These are phyloP conservation scores for Drosophila carrolli DNA, from an alignment of 1,140 invertebrate species.

Conservation along the genomic window DNA sequence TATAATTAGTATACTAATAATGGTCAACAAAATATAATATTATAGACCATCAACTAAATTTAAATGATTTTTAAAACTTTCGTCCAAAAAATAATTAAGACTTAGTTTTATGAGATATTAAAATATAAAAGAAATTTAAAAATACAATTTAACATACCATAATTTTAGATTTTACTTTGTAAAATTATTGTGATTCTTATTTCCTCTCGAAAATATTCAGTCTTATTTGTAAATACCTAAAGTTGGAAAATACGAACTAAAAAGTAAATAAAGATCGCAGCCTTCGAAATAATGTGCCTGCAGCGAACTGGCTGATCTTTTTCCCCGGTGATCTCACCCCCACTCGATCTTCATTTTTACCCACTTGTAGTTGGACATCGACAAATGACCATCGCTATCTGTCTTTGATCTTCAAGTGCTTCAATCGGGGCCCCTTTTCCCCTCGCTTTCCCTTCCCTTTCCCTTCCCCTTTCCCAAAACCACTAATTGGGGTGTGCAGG, in stretches of 20 bases:
- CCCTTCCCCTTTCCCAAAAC: neutral
- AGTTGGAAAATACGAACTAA: neutral
- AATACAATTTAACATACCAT: too few relatives aligned
- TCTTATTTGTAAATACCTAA: too few relatives aligned
- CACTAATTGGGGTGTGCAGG: conserved; percentile 32
- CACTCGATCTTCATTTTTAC: conserved; percentile 25
- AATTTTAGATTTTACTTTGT: too few relatives aligned
- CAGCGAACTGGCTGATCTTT: neutral
- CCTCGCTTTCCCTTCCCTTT: neutral
- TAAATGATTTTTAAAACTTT: too few relatives aligned
- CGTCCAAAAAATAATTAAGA: too few relatives aligned
- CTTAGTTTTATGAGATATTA: too few relatives aligned
- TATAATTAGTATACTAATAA: too few relatives aligned
- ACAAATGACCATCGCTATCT: conserved; percentile 53
- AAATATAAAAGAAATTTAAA: too few relatives aligned
- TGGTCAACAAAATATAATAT: too few relatives aligned
- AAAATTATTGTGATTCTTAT: too few relatives aligned
- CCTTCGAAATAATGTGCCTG: neutral
- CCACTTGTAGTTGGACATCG: conserved; percentile 34
- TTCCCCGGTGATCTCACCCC: conserved; percentile 5
- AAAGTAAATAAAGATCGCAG: neutral
- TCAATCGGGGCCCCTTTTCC: conserved; percentile 1
- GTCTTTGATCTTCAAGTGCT: conserved; percentile 62
- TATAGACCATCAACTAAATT: too few relatives aligned
- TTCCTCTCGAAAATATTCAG: too few relatives aligned